Base-by-base conservation (phyloP, 2,888 invertebrate species). In the Drosophila mettleri region DNA sequence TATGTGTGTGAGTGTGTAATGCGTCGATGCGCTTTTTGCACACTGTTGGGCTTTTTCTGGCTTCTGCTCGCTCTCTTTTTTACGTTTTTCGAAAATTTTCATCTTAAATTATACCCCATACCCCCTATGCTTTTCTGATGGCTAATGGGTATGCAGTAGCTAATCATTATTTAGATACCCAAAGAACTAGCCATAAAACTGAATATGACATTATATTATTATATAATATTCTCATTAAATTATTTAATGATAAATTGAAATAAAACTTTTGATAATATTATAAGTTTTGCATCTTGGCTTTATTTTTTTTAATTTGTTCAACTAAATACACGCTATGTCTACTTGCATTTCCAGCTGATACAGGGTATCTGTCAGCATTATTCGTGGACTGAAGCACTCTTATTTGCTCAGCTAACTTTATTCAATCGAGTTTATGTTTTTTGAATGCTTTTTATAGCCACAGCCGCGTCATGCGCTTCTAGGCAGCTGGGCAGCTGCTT, bases 1-100 rank as follows among this genome's bases (percentile, higher is more conserved):
- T 4, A 9, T 53, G 14, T 41, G 24, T 61, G 38, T 55, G 60
- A 67, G 29, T 61, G 22, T 57, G 64, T 14, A 41, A 41, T 38
- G 39, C 51, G 38, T 45, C 79, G 81, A 75, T 80, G 76, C 80
- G 80, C 85, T 80, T 84, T 78, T 81, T 81, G 82, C 81, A 69
- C 85, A 81, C 39, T 72, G 65, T 68, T 69, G 75, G 66, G 69
- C 70, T 66, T 63, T 76, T 69, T 75, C 66, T 64, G 45, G 38
- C 41, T 16, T 39, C 20, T 29, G 34, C 45, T 52, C 9, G 39
- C 33, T 65, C 22, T 57, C 41, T 38, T 64, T 43, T 62, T 54
- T 55, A 31, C 43, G 29, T 34, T 72, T 61, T 51, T 53, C 49
- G 57, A 36, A 36, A 24, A 33, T 20, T 38, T 14, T 16, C n/a